Evolutionary conservation across 64 coral and sea anemone genomes (phyloP).

Genomic region (Actinia tenebrosa): DNA sequence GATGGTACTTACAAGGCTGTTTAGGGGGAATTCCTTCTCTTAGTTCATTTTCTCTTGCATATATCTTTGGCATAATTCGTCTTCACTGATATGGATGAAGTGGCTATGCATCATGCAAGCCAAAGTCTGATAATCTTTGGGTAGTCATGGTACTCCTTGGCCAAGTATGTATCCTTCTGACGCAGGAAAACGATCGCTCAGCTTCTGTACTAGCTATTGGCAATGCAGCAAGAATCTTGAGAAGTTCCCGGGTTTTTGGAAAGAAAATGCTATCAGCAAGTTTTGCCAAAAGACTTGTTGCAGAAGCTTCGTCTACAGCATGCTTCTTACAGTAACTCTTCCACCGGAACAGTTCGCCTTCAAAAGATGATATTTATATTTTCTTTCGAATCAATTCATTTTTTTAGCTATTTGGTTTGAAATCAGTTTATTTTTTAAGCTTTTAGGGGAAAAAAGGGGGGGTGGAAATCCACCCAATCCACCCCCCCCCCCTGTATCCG

Average conservation of each 20-base stretch:
- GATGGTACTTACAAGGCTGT: too few relatives aligned
- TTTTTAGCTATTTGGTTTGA: too few relatives aligned
- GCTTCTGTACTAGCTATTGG: slow-evolving; percentile 41
- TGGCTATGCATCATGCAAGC: slow-evolving; percentile 47
- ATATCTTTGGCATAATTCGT: slow-evolving; percentile 41
- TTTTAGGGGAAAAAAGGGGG: too few relatives aligned
- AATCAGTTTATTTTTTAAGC: too few relatives aligned
- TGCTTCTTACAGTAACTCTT: too few relatives aligned
- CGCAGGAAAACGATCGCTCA: slow-evolving; percentile 49
- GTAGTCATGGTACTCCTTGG: slow-evolving; percentile 45
- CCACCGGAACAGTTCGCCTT: slow-evolving; percentile 18
- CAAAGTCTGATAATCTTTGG: slow-evolving; percentile 22
- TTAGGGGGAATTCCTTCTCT: too few relatives aligned
- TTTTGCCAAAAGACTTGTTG: slow-evolving; percentile 23
- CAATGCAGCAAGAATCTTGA: slow-evolving; percentile 44
- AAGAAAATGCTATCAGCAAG: slow-evolving; percentile 16
- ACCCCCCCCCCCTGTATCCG: too few relatives aligned
- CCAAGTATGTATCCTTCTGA: slow-evolving; percentile 41
- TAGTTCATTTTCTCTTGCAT: too few relatives aligned
- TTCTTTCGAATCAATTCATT: too few relatives aligned
- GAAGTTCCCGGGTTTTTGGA: slow-evolving; percentile 33
- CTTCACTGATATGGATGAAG: slow-evolving; percentile 24
- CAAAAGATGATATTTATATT: slow-evolving; percentile 7
- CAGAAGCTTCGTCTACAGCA: too few relatives aligned
- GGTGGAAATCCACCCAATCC: too few relatives aligned